Base-by-base conservation (phyloP, 1,140 invertebrate species). In the Cydia fagiglandana region DNA sequence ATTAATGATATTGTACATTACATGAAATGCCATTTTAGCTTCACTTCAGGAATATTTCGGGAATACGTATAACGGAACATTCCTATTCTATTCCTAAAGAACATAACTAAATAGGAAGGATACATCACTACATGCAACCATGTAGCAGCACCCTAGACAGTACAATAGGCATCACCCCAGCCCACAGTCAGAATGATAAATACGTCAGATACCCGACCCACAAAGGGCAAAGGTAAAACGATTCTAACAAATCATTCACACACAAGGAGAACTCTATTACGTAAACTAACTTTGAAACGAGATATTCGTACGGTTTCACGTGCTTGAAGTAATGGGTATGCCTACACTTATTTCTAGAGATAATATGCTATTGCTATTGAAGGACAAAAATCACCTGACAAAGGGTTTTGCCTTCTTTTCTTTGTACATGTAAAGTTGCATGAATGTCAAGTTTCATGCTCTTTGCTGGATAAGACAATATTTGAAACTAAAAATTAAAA, bases 181-280 rank as follows among this genome's bases (percentile, higher is more conserved):
- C 64, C 28, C 64, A n/a, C 28, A 68, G 30, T 38, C 64, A 34
- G 64, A 30, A 38, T 68, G 64, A 68, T 68, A 68, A 68, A 68
- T 68, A 68, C 30, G 64, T 68, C 64, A 68, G 64, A 68, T 68
- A 68, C 30, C 64, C 64, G 64, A 38, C 64, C 28, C 64, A 38
- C 64, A 61, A 61, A 61, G 64, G 64, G 64, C 64, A 68, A 61
- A 61, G 64, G 64, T 38, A 38, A 30, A 38, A 68, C 64, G 30
- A 38, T 38, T 68, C 28, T 24, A 68, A 68, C 64, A 68, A 68
- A 68, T 68, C 64, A 68, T 68, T 68, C 64, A 38, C 64, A 68
- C 56, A 61, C 56, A 61, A 61, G 56, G 56, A 61, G 56, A 61
- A 53, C 50, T n/a, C 50, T 17, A 53, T 53, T 53, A 53, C 50